These are phyloP conservation scores for Papilio machaon DNA, from an alignment of 1,140 invertebrate species.

Conservation along the genomic window DNA sequence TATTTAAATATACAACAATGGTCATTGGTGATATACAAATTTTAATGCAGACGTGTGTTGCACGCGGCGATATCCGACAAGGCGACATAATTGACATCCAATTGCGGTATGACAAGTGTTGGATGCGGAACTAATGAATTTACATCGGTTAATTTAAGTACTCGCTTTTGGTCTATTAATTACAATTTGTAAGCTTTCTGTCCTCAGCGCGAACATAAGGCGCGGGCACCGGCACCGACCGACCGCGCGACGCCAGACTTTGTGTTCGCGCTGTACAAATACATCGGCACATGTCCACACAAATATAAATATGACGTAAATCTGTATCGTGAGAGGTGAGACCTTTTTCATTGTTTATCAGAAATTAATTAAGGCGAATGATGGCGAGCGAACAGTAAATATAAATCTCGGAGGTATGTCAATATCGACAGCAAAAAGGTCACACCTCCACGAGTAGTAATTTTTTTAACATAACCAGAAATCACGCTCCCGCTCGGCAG, in stretches of 20 bases:
- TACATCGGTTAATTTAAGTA: constrained; percentile 70
- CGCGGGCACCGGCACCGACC: not conserved
- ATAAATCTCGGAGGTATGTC: constrained; percentile 32
- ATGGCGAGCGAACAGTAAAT: constrained; percentile 37
- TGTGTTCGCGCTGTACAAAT: constrained; percentile 41
- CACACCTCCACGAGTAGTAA: constrained; percentile 53
- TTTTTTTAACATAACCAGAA: constrained; percentile 59
- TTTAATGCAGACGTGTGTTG: constrained; percentile 58
- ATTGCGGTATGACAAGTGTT: constrained; percentile 54
- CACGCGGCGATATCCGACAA: constrained; percentile 62
- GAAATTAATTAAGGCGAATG: constrained; percentile 43
- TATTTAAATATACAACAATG: constrained; percentile 58
- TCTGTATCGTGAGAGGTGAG: constrained; percentile 48
- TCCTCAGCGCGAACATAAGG: not conserved
- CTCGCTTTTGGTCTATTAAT: constrained; percentile 58
- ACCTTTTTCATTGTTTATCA: constrained; percentile 42
- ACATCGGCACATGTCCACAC: constrained; percentile 67
- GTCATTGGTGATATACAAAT: constrained; percentile 59
- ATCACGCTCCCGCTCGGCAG: constrained; percentile 61
- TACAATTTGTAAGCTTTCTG: constrained; percentile 61
- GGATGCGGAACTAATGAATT: constrained; percentile 69
- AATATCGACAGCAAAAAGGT: constrained; percentile 45
- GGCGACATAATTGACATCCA: constrained; percentile 77
- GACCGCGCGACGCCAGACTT: constrained; percentile 21
- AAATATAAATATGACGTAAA: constrained; percentile 49